Evolutionary conservation across 2,113 vertebrate species (phyloP), one percentile per base, ranked within the genome.

Genomic region (Apodemus speciosus): DNA sequence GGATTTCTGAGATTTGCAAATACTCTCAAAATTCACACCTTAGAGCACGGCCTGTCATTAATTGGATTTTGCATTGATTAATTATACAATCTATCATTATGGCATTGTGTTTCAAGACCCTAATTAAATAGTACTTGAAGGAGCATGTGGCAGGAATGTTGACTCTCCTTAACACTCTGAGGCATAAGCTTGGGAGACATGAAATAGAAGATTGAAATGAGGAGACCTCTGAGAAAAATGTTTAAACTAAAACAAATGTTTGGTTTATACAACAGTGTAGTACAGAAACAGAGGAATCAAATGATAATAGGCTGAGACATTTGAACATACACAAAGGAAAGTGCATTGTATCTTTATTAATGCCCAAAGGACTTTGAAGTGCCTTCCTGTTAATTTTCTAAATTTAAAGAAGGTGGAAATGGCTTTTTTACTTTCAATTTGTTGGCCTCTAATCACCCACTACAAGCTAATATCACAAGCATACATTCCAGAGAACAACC

Each of bases 211-310:
- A 89, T 27, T 80, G 14, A 30, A 25, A 58, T 85, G 16, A 58
- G 51, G 25, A 89, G 94, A 62, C 3, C 25, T 9, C 27, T 91
- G 43, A 91, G 76, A 49, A 46, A 46, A 53, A 56, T 72, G 89
- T 68, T 69, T 72, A 96, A 85, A 35, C 51, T 91, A 71, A 87
- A 83, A 81, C 46, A 77, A 93, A 94, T 58, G 25, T 35, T 40
- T 40, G 72, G 40, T 46, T 89, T 85, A 35, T 4, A 64, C 0
- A 81, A 40, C 18, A 86, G 23, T 64, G 23, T 40, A 53, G 40
- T 51, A 27, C 4, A 73, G 43, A 89, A 89, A 80, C 6, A 56
- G 9, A 86, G 62, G 86, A 7, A 21, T 92, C 40, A 30, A 53
- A 20, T 62, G 35, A 27, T 83, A 93, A 90, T 43, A 64, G 66